Evolutionary conservation across 2,888 invertebrate genomes (phyloP).

Genomic region (Mimachlamys varia): DNA sequence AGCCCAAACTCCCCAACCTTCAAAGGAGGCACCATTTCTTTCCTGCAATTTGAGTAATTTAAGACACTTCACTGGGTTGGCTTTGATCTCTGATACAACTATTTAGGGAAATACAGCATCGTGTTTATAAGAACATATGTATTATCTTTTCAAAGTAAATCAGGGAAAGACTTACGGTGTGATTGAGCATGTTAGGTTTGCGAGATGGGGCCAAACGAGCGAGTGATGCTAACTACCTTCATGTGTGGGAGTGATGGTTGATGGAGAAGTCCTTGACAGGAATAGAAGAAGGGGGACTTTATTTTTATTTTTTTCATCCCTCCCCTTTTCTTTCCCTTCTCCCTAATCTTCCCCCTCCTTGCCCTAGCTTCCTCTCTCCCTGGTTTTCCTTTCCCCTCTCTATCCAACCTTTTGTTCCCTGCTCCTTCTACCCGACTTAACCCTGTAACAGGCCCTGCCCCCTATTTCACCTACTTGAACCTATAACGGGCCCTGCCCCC

Average conservation of each 20-base stretch:
- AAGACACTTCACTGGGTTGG: slow-evolving; percentile 20
- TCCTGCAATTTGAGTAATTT: slow-evolving; percentile 32
- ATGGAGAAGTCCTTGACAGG: not conserved
- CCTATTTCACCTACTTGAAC: too few relatives aligned
- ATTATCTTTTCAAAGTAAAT: slow-evolving; percentile 33
- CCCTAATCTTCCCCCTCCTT: not conserved
- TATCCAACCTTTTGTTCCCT: too few relatives aligned
- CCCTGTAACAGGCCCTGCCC: too few relatives aligned
- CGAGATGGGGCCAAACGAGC: not conserved
- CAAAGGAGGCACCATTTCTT: slow-evolving; percentile 6
- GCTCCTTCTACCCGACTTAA: too few relatives aligned
- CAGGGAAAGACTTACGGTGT: not conserved
- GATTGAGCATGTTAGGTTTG: slow-evolving; percentile 8
- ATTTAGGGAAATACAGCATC: slow-evolving; percentile 23
- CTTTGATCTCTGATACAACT: slow-evolving; percentile 29
- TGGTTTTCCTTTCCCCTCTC: too few relatives aligned
- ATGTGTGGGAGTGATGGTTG: not conserved
- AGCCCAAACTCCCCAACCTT: slow-evolving; percentile 34
- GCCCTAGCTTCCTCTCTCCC: not conserved
- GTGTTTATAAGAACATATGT: slow-evolving; percentile 32
- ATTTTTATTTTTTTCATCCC: not conserved
- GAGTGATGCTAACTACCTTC: slow-evolving; percentile 3
- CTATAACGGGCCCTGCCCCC: too few relatives aligned
- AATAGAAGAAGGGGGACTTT: not conserved
- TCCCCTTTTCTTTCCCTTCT: not conserved